phyloP scores from a whole-genome alignment of 2,797 vertebrate species.

The Gila robusta region DNA sequence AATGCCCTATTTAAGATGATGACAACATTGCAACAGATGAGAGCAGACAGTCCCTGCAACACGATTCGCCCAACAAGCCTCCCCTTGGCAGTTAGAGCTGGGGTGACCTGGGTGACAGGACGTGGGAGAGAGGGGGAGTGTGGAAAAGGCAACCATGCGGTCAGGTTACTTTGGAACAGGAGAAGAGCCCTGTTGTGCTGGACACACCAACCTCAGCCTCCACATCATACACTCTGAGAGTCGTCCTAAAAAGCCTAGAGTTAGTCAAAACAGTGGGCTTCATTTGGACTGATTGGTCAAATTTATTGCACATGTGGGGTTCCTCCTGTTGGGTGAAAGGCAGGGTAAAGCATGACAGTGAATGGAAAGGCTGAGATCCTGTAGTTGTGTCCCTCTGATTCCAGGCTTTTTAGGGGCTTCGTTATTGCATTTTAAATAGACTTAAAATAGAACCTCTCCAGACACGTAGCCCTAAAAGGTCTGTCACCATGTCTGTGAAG shows the following conservation, averaged over 20 bases:
- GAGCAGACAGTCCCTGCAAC: slow-evolving; percentile 86
- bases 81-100: slow-evolving; percentile 79
- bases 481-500: slow-evolving; percentile 80
- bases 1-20: slow-evolving; percentile 88
- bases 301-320: slow-evolving; percentile 76
- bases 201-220: slow-evolving; percentile 79
- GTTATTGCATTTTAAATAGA: slow-evolving; percentile 60
- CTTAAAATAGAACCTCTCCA: slow-evolving; percentile 59
- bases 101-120: slow-evolving; percentile 74
- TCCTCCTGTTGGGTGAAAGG: slow-evolving; percentile 83
- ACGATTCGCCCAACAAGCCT: slow-evolving; percentile 83
- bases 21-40: slow-evolving; percentile 90
- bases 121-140: slow-evolving; percentile 68
- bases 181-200: slow-evolving; percentile 80
- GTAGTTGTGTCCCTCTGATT: slow-evolving; percentile 73
- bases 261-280: slow-evolving; percentile 76
- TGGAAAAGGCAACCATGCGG: slow-evolving; percentile 76
- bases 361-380: slow-evolving; percentile 76
- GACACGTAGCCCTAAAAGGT: slow-evolving; percentile 74
- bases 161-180: slow-evolving; percentile 79
- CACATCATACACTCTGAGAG: slow-evolving; percentile 75
- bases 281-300: slow-evolving; percentile 74
- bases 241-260: slow-evolving; percentile 79
- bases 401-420: slow-evolving; percentile 78
- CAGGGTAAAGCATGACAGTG: slow-evolving; percentile 79